phyloP scores from a whole-genome alignment of 2,888 invertebrate genomes.

The Brassicogethes aeneus region DNA sequence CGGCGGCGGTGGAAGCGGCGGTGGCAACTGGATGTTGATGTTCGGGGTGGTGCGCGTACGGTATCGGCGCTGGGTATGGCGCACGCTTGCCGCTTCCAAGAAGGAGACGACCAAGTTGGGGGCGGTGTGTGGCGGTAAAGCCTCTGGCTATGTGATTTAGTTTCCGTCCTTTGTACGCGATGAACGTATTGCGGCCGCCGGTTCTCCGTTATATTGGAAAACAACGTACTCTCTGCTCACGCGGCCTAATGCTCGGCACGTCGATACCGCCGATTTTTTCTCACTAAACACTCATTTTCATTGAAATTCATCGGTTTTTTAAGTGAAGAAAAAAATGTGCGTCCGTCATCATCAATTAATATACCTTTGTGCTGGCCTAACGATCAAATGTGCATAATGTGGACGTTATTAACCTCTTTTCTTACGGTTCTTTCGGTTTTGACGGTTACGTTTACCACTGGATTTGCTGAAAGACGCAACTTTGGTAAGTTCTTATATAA shows the following conservation, averaged over 20 bases:
- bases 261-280: too few relatives aligned
- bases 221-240: slow-evolving; percentile 26
- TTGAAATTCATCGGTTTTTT: too few relatives aligned
- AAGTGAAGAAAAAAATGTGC: too few relatives aligned
- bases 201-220: slow-evolving; percentile 16
- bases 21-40: slow-evolving; percentile 4
- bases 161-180: slow-evolving; percentile 33
- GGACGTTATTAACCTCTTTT: slow-evolving; percentile 17
- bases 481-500: slow-evolving; percentile 24
- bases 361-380: neutral
- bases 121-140: slow-evolving; percentile 35
- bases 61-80: slow-evolving; percentile 30
- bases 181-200: slow-evolving; percentile 25
- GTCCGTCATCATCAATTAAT: too few relatives aligned
- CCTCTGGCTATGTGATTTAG: slow-evolving; percentile 39
- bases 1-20: slow-evolving; percentile 3
- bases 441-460: slow-evolving; percentile 11
- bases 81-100: slow-evolving; percentile 35
- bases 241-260: slow-evolving; percentile 17
- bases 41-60: slow-evolving; percentile 32
- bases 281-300: too few relatives aligned
- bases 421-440: slow-evolving; percentile 15
- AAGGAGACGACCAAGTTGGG: slow-evolving; percentile 33
- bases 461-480: slow-evolving; percentile 24
- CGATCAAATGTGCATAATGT: slow-evolving; percentile 17